Conservation (phyloP, 2,113 vertebrate genomes). For the Plotosus lineatus region DNA sequence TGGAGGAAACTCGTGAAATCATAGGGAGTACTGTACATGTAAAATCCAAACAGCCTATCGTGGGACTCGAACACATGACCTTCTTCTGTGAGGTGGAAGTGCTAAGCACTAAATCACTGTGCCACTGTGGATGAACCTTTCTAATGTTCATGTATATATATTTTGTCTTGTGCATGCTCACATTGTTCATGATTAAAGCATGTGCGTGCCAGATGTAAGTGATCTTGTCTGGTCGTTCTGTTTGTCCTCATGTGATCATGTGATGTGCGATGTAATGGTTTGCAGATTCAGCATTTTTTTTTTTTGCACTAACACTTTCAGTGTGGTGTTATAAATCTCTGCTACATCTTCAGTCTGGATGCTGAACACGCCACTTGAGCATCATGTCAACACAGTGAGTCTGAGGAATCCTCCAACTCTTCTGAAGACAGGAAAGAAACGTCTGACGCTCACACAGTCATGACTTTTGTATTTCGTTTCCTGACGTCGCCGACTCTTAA, state of each 20-base stretch:
- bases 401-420: not conserved
- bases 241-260: not conserved
- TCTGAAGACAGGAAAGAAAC: not conserved
- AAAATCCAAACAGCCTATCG: no score
- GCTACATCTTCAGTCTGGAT: not conserved
- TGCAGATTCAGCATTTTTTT: not conserved
- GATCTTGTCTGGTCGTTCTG: not conserved
- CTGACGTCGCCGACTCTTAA: conserved; percentile 19
- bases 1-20: no score
- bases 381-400: conserved; percentile 16
- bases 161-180: not conserved
- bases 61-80: no score
- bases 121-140: no score
- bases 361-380: not conserved
- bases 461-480: conserved; percentile 40
- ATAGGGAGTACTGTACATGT: no score
- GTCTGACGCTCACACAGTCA: not conserved
- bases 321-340: not conserved
- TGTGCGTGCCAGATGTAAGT: not conserved
- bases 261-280: not conserved
- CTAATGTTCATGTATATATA: no score
- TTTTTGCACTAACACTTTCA: not conserved
- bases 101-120: no score
- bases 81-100: no score
- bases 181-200: not conserved